Percentiles rank a stretch among this genome's conserved stretches.
Evolutionary conservation across 2,113 vertebrate genomes (phyloP).

Genomic region (Rhabdornis inornatus): DNA sequence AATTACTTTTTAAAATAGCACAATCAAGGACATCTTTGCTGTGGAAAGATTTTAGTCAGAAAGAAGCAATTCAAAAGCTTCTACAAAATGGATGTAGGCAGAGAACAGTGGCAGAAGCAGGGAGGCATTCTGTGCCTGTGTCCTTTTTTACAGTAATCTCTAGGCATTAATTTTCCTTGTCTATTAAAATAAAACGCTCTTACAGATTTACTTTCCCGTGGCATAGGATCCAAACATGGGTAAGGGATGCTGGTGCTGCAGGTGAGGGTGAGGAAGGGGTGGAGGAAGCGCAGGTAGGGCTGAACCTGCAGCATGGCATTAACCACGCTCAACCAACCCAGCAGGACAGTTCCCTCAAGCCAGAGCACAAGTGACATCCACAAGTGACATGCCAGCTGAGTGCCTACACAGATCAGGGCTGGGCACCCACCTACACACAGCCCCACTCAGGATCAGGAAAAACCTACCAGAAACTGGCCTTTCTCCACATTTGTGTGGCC

Average conservation of each 20-base stretch:
- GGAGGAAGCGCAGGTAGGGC: neutral
- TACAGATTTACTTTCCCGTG: neutral
- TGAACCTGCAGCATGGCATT: neutral
- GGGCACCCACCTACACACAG: rapidly evolving
- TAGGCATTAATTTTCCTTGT: neutral
- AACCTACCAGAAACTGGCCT: neutral
- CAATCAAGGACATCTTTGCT: constrained; percentile 2
- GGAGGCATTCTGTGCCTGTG: neutral
- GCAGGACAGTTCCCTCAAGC: neutral
- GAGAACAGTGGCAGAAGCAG: neutral
- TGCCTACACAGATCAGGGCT: neutral
- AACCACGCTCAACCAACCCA: neutral
- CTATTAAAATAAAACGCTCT: neutral
- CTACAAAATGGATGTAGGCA: neutral
- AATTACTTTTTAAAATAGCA: neutral
- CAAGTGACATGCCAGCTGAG: neutral
- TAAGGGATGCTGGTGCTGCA: neutral
- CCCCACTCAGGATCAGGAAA: neutral
- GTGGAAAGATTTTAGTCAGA: neutral
- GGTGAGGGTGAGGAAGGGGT: neutral
- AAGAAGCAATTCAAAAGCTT: neutral
- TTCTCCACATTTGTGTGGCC: neutral
- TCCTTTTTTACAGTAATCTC: neutral
- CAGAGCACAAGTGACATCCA: neutral
- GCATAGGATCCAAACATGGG: neutral